A percentile compares a stretch with the other conserved stretches of the same genome.
Conservation (phyloP, 2,113 vertebrate species). For the Geococcyx californianus region DNA sequence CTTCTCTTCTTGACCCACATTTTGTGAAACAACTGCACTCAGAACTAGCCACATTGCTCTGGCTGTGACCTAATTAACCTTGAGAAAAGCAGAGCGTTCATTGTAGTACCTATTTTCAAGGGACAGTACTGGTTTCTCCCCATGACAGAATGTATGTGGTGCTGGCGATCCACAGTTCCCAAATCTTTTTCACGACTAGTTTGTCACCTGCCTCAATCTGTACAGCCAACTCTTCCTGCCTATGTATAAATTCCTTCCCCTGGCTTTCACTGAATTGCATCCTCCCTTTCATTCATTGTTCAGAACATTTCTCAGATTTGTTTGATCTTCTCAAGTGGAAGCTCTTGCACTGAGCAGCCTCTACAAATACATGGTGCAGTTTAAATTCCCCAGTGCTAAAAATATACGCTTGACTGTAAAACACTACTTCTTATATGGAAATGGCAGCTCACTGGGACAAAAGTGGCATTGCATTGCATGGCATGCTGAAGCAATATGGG, state of each 20-base stretch:
- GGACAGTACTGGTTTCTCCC: background rate
- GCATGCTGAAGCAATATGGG: slow-evolving; percentile 7
- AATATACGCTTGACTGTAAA: slow-evolving; percentile 63
- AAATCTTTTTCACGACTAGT: background rate
- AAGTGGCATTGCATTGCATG: background rate
- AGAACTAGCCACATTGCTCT: background rate
- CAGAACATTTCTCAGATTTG: slow-evolving; percentile 48
- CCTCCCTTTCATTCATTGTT: background rate
- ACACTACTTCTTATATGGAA: slow-evolving; percentile 62
- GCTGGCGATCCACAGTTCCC: background rate
- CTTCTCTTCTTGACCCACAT: background rate
- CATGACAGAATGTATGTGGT: background rate
- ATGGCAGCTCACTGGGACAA: slow-evolving; percentile 57
- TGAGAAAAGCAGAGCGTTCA: background rate
- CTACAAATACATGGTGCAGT: slow-evolving; percentile 20
- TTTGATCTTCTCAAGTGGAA: slow-evolving; percentile 66
- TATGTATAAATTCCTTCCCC: background rate
- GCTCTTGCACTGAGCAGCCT: slow-evolving; percentile 41
- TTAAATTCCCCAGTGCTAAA: slow-evolving; percentile 61
- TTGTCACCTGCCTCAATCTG: background rate
- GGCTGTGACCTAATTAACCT: background rate
- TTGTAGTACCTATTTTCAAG: background rate
- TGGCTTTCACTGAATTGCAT: slow-evolving; percentile 25
- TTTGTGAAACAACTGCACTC: background rate
- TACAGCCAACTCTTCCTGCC: background rate